phyloP scores from a whole-genome alignment of 2,113 vertebrate genomes.

The Rhineura floridana region DNA sequence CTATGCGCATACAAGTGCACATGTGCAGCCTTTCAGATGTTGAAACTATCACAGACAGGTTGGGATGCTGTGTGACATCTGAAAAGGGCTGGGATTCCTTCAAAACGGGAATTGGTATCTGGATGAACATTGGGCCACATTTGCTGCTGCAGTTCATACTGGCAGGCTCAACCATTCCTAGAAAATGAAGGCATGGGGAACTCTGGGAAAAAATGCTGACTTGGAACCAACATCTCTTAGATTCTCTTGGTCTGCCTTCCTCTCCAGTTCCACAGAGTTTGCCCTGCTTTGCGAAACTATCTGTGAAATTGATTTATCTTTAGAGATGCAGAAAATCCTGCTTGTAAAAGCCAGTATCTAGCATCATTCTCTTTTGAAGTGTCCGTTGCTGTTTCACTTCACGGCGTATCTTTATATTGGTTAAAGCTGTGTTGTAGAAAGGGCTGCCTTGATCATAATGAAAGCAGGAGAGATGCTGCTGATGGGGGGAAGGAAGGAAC shows the following conservation, averaged over 20 bases:
- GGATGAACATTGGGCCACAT: not conserved
- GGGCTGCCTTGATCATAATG: not conserved
- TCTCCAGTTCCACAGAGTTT: not conserved
- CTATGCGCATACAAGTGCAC: not conserved
- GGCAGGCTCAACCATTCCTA: not conserved
- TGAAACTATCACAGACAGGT: not conserved
- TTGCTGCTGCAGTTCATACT: rapidly evolving
- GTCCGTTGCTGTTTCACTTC: not conserved
- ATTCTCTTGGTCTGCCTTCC: not conserved
- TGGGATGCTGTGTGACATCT: not conserved
- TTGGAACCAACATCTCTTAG: not conserved
- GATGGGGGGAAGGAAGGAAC: not conserved
- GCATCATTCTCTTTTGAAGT: not conserved
- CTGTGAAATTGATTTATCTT: not conserved
- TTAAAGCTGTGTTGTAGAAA: not conserved
- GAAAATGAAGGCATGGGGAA: not conserved
- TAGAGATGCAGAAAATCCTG: not conserved
- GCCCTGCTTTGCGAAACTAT: not conserved
- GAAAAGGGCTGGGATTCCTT: not conserved
- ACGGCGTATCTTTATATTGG: not conserved
- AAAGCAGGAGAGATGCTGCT: not conserved
- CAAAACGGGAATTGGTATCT: not conserved
- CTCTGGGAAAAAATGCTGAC: not conserved
- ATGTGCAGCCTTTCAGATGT: not conserved
- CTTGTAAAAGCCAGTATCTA: not conserved